These are phyloP conservation scores for Colletes gigas DNA, from an alignment of 1,140 invertebrate genomes.

Conservation along the genomic window DNA sequence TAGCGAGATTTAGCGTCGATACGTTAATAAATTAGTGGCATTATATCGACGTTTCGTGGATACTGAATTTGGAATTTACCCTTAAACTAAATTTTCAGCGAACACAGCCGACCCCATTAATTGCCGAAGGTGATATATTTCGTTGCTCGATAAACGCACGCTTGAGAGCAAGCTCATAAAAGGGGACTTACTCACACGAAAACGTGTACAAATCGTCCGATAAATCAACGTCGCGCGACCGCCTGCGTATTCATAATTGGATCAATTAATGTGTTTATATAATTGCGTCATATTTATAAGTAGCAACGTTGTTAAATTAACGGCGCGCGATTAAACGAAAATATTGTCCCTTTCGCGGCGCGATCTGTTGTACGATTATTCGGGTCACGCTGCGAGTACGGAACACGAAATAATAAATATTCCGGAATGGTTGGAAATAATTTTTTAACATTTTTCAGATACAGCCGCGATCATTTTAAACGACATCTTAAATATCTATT, in stretches of 20 bases:
- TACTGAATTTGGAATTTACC: constrained; percentile 46
- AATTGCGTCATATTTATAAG: neutral
- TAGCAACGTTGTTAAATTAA: neutral
- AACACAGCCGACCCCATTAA: constrained; percentile 43
- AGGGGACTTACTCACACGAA: constrained; percentile 10
- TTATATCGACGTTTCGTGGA: constrained; percentile 48
- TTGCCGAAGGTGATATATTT: constrained; percentile 50
- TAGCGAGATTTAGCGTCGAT: constrained; percentile 30
- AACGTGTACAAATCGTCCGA: neutral
- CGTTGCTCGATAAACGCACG: constrained; percentile 43
- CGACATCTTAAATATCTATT: no score
- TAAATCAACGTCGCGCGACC: constrained; percentile 25
- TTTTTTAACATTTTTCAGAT: neutral
- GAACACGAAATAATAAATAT: neutral
- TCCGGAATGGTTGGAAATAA: neutral
- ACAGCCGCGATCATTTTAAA: no score
- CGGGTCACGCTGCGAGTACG: neutral
- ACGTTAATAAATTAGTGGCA: constrained; percentile 51
- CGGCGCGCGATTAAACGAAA: neutral
- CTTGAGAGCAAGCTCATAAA: constrained; percentile 10
- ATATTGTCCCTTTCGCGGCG: constrained; percentile 1
- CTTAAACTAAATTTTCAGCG: constrained; percentile 59
- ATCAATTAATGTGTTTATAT: constrained; percentile 11
- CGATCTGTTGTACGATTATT: neutral
- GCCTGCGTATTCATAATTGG: constrained; percentile 37